Percentiles rank a stretch among this genome's conserved stretches.
phyloP scores from a whole-genome alignment of 2,113 vertebrate genomes.

The Limnothrissa miodon region DNA sequence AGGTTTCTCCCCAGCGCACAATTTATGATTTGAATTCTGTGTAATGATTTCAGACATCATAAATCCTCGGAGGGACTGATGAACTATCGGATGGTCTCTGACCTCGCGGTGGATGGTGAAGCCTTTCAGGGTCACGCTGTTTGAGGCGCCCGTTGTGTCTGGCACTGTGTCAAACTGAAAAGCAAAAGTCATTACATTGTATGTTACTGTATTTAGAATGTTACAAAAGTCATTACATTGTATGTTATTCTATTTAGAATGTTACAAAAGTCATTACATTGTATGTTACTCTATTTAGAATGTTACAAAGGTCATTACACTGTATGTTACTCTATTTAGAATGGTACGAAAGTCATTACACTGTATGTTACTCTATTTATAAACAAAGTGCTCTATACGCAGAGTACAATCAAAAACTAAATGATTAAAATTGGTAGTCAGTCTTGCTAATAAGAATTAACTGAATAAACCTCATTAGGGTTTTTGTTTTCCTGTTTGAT shows the following conservation, averaged over 20 bases:
- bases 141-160: slow-evolving; percentile 79
- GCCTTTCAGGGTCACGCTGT: slow-evolving; percentile 88
- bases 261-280: slow-evolving; percentile 19
- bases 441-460: neutral
- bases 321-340: neutral
- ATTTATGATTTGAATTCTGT: neutral
- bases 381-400: too few relatives aligned
- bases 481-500: too few relatives aligned
- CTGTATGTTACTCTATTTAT: neutral
- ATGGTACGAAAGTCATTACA: too few relatives aligned
- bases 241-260: neutral
- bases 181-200: slow-evolving; percentile 24
- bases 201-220: too few relatives aligned
- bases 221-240: slow-evolving; percentile 18
- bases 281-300: neutral
- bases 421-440: neutral
- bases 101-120: slow-evolving; percentile 91
- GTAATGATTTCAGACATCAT: neutral
- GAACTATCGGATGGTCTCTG: slow-evolving; percentile 32
- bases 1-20: neutral
- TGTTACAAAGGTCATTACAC: slow-evolving; percentile 19
- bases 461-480: too few relatives aligned
- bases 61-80: neutral
- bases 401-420: neutral
- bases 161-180: slow-evolving; percentile 90